Evolutionary conservation across 2,113 vertebrate species (phyloP).

Genomic region (Sorex araneus): DNA sequence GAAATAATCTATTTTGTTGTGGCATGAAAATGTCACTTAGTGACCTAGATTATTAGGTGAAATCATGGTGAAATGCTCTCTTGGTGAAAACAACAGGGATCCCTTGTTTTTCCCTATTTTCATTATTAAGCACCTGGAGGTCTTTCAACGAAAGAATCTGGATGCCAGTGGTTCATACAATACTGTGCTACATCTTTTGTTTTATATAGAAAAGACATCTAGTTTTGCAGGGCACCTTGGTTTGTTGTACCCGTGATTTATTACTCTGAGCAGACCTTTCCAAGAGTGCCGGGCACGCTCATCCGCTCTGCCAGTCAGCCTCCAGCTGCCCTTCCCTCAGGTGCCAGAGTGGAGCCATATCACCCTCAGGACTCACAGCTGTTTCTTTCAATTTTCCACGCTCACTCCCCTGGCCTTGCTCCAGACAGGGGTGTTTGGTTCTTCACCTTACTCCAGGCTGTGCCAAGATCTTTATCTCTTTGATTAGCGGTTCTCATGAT

Average conservation of each 20-base stretch:
- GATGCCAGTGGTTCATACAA: not conserved
- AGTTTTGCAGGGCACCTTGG: not conserved
- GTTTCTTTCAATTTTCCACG: not conserved
- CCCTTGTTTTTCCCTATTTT: not conserved
- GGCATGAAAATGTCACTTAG: conserved; percentile 25
- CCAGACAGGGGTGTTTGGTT: not conserved
- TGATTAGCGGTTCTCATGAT: conserved; percentile 58
- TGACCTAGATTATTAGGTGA: conserved; percentile 10
- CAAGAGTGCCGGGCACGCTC: not conserved
- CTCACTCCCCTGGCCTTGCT: not conserved
- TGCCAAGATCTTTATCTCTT: conserved; percentile 6
- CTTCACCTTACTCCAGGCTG: not conserved
- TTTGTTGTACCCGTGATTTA: conserved; percentile 63
- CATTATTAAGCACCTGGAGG: conserved; percentile 2
- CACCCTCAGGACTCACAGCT: conserved; percentile 9
- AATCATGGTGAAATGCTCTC: too few species aligned
- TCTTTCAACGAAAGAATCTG: conserved; percentile 21
- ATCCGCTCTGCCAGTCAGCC: not conserved
- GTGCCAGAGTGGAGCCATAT: conserved; percentile 5
- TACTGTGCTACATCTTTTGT: not conserved
- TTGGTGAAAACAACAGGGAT: conserved; percentile 44
- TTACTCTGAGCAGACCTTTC: not conserved
- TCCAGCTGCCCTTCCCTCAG: conserved; percentile 36
- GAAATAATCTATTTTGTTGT: not conserved
- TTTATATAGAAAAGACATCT: not conserved